Base-by-base conservation (phyloP, 1,140 invertebrate species). In the Bombyx mandarina region DNA sequence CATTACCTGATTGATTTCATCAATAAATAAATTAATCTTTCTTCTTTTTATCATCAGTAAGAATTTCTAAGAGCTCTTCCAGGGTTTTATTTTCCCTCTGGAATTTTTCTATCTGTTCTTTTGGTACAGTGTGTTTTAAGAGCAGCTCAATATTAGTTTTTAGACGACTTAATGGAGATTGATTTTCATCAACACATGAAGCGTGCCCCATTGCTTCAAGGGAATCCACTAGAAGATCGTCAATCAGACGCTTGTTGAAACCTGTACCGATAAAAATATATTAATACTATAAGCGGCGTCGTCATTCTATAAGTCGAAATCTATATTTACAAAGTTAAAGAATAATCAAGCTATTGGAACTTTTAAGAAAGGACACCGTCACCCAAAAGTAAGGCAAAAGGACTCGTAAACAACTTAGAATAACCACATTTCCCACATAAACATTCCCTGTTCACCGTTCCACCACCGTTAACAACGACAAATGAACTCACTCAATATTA, bases 61-160 rank as follows among this genome's bases (percentile, higher is more conserved):
- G 86, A 56, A 94, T 90, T 73, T 95, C 93, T 53, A 96, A 82
- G 53, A 96, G 89, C 62, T 95, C 93, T 76, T 95, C 94, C 4
- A 92, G 92, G 0, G 91, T 92, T 54, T 93, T 92, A 56, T 93
- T 91, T 71, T 94, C 91, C 52, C 90, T 90, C 62, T 89, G 89
- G 64, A 96, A 95, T 59, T 91, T 92, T 22, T 92, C 90, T 94
- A 95, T 94, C 61, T 94, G 92, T 47, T 93, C 88, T 63, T 91
- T 90, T 0, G 94, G 94, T 44, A 96, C 92, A 6, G 94, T 96
- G 91, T 94, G 94, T 50, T 95, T 92, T 3, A 96, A 82, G 62
- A 96, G 90, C 63, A 93, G 92, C 67, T 94, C 90, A 10, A 96
- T 91, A 80, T 96, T 96, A 12, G 83, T 89, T 50, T 91, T 91